Percentiles rank a stretch among this genome's conserved stretches.
Conservation (phyloP, 2,797 vertebrate species). For the Poecile montanus region DNA sequence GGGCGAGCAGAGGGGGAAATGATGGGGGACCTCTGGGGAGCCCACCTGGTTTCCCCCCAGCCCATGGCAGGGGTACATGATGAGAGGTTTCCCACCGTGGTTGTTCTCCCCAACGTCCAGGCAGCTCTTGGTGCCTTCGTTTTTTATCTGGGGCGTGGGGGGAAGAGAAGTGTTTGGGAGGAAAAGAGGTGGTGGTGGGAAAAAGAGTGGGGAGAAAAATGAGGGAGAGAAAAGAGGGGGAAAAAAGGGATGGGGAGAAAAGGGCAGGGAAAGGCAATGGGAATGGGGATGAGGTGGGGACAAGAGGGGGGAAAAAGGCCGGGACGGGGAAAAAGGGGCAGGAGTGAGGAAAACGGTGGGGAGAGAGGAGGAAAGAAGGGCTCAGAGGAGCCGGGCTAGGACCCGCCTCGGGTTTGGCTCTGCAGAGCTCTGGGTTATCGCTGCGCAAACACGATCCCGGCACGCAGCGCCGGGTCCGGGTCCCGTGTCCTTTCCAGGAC, state of each 20-base stretch:
- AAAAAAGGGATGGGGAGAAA: too few relatives aligned
- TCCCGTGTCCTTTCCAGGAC: not conserved
- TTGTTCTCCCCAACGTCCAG: conserved; percentile 90
- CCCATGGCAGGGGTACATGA: conserved; percentile 94
- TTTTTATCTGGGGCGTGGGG: conserved; percentile 82
- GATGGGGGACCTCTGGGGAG: too few relatives aligned
- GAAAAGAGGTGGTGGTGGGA: not conserved
- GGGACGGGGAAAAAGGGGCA: accelerated
- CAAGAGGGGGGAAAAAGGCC: too few relatives aligned
- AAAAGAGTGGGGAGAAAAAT: not conserved
- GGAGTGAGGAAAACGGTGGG: not conserved
- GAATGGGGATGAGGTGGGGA: too few relatives aligned
- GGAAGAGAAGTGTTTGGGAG: not conserved
- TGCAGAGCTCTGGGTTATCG: accelerated
- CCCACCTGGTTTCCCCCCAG: conserved; percentile 97
- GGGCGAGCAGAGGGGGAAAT: not conserved
- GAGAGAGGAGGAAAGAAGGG: not conserved
- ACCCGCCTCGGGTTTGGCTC: not conserved
- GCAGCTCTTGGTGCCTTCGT: conserved; percentile 82
- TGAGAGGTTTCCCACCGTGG: conserved; percentile 87
- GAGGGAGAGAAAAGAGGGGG: accelerated
- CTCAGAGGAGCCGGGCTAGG: not conserved
- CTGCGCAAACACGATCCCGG: not conserved
- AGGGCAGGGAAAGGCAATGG: too few relatives aligned
- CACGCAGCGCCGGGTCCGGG: accelerated